Base-by-base conservation (phyloP, 2,113 vertebrate genomes). In the rabbit (Oryctolagus cuniculus) region DNA sequence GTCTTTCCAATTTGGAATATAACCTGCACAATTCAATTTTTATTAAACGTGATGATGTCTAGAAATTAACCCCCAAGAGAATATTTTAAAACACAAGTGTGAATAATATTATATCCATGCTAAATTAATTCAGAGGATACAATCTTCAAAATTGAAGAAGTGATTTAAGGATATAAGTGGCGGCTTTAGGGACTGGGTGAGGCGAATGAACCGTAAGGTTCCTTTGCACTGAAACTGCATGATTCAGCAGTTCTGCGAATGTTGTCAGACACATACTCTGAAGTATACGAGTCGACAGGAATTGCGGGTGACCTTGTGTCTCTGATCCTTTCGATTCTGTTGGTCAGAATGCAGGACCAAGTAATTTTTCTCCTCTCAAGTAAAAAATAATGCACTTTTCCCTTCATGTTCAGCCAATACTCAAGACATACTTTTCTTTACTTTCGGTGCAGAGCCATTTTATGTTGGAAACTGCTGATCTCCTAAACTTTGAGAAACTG, bases 61-160 rank as follows among this genome's bases (percentile, higher is more conserved):
- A 95, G 88, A 95, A 97, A 96, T 97, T 64, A 97, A 96, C 55
- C 63, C 4, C 53, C 90, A 81, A 91, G 81, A 92, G 77, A 87
- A 58, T 91, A 81, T 95, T 91, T 96, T 94, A 93, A 93, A 66
- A 80, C 80, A 79, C 91, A 96, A 72, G 72, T 92, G 82, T 92
- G 88, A 89, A 70, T 88, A 86, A 74, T 74, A 90, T 49, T 5
- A 16, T 49, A 86, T 84, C 21, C 8, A 36, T 36, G 61, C 4
- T 25, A 92, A 90, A 95, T 94, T 82, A 96, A 90, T 69, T 69
- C 51, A 15, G 24, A 82, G 34, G 6, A 49, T 85, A 49, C 34
- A 31, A 72, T 61, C 51, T 86, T 31, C n/a, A 85, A 90, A 95
- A 90, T 66, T 88, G 88, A 88, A 92, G 77, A 38, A 51, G 22